Conservation (phyloP, 2,113 vertebrate species). For the Xyrauchen texanus region DNA sequence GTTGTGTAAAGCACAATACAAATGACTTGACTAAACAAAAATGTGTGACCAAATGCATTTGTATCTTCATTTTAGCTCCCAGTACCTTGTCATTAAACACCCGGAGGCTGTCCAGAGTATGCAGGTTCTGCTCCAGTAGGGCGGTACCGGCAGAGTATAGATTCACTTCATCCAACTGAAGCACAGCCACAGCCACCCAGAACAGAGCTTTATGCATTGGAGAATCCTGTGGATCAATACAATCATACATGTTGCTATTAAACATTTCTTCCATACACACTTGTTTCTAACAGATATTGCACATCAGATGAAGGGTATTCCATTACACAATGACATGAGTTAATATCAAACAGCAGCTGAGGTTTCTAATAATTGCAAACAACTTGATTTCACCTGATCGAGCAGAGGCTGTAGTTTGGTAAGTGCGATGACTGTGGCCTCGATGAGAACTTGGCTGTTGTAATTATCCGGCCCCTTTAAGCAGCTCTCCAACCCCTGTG, state of each 20-base stretch:
- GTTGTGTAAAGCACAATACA: no score
- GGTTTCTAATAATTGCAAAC: not conserved
- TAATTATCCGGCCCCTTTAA: constrained; percentile 98
- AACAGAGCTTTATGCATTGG: constrained; percentile 97
- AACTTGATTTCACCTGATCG: constrained; percentile 82
- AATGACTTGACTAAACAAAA: no score
- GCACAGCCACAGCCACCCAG: constrained; percentile 95
- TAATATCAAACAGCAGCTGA: not conserved
- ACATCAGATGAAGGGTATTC: no score
- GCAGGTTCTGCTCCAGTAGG: constrained; percentile 93
- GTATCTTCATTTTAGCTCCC: not conserved
- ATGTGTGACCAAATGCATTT: not conserved
- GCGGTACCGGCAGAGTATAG: constrained; percentile 94
- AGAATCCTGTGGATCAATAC: constrained; percentile 81
- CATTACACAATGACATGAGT: no score
- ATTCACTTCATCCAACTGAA: constrained; percentile 95
- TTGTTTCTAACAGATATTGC: no score
- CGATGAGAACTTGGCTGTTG: constrained; percentile 98
- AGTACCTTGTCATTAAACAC: constrained; percentile 94
- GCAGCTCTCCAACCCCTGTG: constrained; percentile 95
- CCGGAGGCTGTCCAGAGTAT: constrained; percentile 88
- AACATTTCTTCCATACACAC: no score
- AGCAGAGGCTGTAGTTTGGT: constrained; percentile 97
- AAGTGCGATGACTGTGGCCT: constrained; percentile 96
- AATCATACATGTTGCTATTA: not conserved